These are phyloP conservation scores for Troilus luridus DNA, from an alignment of 2,888 invertebrate genomes.

Conservation along the genomic window DNA sequence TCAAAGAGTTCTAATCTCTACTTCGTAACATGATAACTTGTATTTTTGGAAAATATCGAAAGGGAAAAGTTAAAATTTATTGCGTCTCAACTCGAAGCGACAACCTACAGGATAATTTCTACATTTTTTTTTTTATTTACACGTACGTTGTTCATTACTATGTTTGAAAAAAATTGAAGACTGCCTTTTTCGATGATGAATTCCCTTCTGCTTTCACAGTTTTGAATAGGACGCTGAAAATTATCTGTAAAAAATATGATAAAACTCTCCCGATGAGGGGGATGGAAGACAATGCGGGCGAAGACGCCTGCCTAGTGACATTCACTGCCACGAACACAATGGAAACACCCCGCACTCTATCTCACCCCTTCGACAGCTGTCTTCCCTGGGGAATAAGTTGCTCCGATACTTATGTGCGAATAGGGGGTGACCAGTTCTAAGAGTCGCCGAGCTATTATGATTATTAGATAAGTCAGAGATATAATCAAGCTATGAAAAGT, in stretches of 20 bases:
- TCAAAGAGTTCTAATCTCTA: too few species aligned
- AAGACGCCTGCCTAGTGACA: background rate
- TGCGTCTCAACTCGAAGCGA: too few species aligned
- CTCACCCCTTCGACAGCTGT: background rate
- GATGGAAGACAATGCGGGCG: background rate
- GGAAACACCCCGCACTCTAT: background rate
- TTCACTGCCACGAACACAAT: background rate
- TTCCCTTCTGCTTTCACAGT: background rate
- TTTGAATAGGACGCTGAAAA: background rate
- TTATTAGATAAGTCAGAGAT: background rate
- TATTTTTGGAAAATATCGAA: too few species aligned
- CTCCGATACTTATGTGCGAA: background rate
- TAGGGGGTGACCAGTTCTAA: background rate
- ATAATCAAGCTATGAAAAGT: background rate
- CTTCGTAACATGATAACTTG: too few species aligned
- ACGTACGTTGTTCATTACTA: too few species aligned
- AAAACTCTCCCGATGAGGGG: background rate
- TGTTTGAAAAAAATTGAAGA: too few species aligned
- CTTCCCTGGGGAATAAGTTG: background rate
- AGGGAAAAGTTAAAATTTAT: too few species aligned
- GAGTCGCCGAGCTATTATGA: background rate
- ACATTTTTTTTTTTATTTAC: too few species aligned
- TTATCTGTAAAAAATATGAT: background rate
- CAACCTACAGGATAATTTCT: too few species aligned
- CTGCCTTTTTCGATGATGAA: background rate